A percentile compares a stretch with the other conserved stretches of the same genome.
Conservation (phyloP, 2,113 vertebrate genomes). For the Cottus gobio region DNA sequence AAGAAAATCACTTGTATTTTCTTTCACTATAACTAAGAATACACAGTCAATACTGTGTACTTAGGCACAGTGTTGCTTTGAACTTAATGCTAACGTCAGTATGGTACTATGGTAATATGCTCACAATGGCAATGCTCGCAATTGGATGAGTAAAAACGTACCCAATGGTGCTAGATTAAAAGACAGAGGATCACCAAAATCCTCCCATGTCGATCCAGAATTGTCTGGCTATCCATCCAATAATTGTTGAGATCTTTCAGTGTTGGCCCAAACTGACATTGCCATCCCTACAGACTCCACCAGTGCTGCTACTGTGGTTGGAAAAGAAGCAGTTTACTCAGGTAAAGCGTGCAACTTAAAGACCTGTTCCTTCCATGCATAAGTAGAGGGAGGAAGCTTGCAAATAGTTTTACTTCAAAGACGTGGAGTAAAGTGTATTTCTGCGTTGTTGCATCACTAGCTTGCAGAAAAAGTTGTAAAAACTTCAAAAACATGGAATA, state of each 20-base stretch:
- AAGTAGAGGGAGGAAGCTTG: neutral
- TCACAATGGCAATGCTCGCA: neutral
- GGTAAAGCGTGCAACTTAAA: neutral
- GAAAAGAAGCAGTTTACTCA: neutral
- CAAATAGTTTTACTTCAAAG: conserved; percentile 8
- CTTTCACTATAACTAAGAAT: neutral
- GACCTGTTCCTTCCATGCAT: neutral
- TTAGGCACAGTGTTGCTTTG: neutral
- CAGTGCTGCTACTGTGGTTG: too few relatives aligned
- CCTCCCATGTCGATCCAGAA: neutral
- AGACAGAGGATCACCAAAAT: neutral
- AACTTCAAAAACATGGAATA: neutral
- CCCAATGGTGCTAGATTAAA: neutral
- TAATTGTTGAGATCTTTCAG: neutral
- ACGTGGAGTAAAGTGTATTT: conserved; percentile 7
- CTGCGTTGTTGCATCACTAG: conserved; percentile 45
- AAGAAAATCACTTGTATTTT: neutral
- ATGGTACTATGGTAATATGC: neutral
- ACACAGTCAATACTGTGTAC: neutral
- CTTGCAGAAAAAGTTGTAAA: conserved; percentile 1
- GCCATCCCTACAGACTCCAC: neutral
- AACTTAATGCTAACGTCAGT: neutral
- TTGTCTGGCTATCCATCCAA: neutral
- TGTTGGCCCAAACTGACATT: neutral
- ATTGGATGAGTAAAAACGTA: neutral